These are phyloP conservation scores for Xanthorhoe designata DNA, from an alignment of 2,888 invertebrate species.

Conservation along the genomic window DNA sequence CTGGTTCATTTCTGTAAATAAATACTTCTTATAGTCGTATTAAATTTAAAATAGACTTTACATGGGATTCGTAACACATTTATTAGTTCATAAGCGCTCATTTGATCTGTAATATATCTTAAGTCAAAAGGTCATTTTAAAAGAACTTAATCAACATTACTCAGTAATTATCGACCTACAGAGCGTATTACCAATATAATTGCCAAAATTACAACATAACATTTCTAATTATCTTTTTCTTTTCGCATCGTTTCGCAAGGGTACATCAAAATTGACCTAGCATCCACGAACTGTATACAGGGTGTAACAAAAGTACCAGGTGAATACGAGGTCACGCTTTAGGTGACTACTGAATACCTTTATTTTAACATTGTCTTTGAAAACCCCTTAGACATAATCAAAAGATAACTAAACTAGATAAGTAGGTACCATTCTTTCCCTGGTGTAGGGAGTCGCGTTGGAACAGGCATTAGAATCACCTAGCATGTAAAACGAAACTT, in stretches of 20 bases:
- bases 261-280: constrained; percentile 28
- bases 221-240: constrained; percentile 30
- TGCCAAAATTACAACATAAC: constrained; percentile 18
- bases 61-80: neutral
- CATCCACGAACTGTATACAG: constrained; percentile 8
- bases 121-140: constrained; percentile 18
- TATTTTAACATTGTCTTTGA: neutral
- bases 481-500: no score
- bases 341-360: neutral
- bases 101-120: neutral
- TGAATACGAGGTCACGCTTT: neutral
- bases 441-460: no score
- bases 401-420: no score
- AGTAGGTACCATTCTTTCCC: no score
- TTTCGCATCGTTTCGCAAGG: constrained; percentile 32
- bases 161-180: constrained; percentile 19
- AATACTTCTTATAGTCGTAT: no score
- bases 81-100: neutral
- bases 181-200: constrained; percentile 27
- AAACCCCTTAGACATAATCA: no score
- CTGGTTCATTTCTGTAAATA: no score
- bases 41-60: neutral
- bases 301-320: neutral
- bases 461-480: no score
- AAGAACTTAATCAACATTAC: constrained; percentile 20